Evolutionary conservation across 2,113 vertebrate genomes (phyloP).

Genomic region (Perca schrenkii): DNA sequence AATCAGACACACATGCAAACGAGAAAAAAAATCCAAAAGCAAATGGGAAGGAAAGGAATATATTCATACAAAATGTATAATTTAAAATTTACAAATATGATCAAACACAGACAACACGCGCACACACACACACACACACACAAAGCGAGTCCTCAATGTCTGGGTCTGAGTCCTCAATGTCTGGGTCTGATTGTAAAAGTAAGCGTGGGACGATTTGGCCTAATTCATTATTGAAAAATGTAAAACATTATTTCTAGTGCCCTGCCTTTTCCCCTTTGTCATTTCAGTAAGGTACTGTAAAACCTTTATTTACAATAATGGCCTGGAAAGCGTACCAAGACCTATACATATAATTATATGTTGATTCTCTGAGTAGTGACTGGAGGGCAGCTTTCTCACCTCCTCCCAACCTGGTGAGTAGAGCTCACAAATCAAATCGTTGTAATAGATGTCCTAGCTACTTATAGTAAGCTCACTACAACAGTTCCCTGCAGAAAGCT

Average conservation of each 20-base stretch:
- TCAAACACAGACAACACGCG: constrained; percentile 4
- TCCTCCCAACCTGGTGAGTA: constrained; percentile 30
- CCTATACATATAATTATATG: constrained; percentile 16
- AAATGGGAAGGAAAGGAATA: neutral
- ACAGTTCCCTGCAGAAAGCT: constrained; percentile 12
- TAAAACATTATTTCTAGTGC: too few relatives aligned
- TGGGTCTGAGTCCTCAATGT: too few relatives aligned
- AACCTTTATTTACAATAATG: neutral
- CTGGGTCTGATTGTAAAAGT: too few relatives aligned
- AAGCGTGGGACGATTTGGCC: too few relatives aligned
- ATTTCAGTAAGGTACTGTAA: neutral
- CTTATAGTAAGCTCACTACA: constrained; percentile 11
- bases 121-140: constrained; percentile 20
- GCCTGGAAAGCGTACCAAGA: neutral
- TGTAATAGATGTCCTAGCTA: constrained; percentile 32
- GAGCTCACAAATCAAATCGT: constrained; percentile 42
- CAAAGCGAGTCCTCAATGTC: neutral
- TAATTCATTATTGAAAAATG: too few relatives aligned
- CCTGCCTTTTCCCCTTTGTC: neutral
- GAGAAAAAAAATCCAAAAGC: constrained; percentile 19
- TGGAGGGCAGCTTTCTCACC: neutral
- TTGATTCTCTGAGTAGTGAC: constrained; percentile 10
- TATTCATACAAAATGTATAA: constrained; percentile 12
- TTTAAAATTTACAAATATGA: neutral
- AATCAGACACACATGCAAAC: neutral